Evolutionary conservation across 2,113 vertebrate genomes (phyloP).

Genomic region (Onychostruthus taczanowskii): DNA sequence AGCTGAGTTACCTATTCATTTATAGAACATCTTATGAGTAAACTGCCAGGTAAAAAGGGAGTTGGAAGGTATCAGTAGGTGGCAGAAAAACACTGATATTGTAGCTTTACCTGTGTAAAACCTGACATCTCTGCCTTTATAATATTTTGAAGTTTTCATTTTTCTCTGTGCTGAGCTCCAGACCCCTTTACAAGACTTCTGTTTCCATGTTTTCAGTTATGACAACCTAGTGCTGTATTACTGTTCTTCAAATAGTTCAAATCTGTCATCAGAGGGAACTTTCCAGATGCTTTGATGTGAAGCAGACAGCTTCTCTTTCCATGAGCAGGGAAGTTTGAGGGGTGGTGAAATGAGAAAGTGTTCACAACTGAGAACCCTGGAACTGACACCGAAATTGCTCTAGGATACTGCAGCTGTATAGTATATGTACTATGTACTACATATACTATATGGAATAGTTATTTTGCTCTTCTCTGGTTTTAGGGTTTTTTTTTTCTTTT

Average conservation of each 20-base stretch:
- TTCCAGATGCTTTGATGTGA: not conserved
- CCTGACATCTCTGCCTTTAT: not conserved
- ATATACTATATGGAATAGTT: not conserved
- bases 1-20: not conserved
- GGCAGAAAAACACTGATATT: not conserved
- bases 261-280: not conserved
- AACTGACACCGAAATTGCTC: not conserved
- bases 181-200: not conserved
- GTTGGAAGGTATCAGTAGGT: not conserved
- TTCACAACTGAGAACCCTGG: not conserved
- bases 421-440: no score
- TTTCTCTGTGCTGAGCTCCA: not conserved
- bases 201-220: not conserved
- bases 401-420: not conserved
- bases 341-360: not conserved
- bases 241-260: not conserved
- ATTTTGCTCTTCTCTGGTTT: not conserved
- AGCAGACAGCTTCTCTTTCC: not conserved
- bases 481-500: not conserved
- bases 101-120: not conserved
- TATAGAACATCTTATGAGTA: not conserved
- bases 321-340: not conserved
- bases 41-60: not conserved
- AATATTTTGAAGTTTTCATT: not conserved
- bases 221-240: not conserved